Evolutionary conservation across 2,888 invertebrate species (phyloP).

Genomic region (Apodemia hepburni): DNA sequence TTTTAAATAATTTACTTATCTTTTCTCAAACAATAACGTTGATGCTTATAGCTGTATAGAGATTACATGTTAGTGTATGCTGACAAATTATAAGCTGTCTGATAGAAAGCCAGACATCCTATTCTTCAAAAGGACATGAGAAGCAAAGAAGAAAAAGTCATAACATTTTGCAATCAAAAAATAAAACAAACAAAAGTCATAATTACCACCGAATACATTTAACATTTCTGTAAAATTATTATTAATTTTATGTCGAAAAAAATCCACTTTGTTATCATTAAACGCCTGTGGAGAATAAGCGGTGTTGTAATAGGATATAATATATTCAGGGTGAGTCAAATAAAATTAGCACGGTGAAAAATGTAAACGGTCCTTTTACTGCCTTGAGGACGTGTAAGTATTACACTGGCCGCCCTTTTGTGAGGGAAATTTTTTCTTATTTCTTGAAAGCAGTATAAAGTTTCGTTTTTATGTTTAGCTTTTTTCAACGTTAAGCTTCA

Average conservation of each 20-base stretch:
- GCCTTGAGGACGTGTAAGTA: slow-evolving; percentile 70
- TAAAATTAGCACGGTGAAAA: slow-evolving; percentile 80
- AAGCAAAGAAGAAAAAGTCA: background rate
- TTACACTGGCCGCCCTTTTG: slow-evolving; percentile 44
- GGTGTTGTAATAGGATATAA: slow-evolving; percentile 74
- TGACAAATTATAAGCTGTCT: background rate
- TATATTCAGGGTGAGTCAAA: slow-evolving; percentile 78
- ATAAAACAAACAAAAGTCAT: slow-evolving; percentile 55
- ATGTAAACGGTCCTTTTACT: slow-evolving; percentile 75
- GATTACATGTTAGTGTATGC: too few relatives aligned
- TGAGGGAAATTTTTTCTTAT: slow-evolving; percentile 10
- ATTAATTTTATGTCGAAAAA: slow-evolving; percentile 66
- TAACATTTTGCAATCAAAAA: slow-evolving; percentile 35
- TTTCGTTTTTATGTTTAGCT: slow-evolving; percentile 6
- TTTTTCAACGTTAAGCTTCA: slow-evolving; percentile 5
- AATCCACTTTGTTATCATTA: slow-evolving; percentile 69
- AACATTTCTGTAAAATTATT: slow-evolving; percentile 60
- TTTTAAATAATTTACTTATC: too few relatives aligned
- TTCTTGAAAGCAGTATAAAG: slow-evolving; percentile 29
- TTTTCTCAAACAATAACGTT: too few relatives aligned
- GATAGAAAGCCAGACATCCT: too few relatives aligned
- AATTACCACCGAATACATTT: slow-evolving; percentile 62
- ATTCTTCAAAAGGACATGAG: background rate
- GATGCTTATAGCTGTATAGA: too few relatives aligned
- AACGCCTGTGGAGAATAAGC: slow-evolving; percentile 60